phyloP scores from a whole-genome alignment of 2,888 invertebrate genomes.

The Formica aserva region DNA sequence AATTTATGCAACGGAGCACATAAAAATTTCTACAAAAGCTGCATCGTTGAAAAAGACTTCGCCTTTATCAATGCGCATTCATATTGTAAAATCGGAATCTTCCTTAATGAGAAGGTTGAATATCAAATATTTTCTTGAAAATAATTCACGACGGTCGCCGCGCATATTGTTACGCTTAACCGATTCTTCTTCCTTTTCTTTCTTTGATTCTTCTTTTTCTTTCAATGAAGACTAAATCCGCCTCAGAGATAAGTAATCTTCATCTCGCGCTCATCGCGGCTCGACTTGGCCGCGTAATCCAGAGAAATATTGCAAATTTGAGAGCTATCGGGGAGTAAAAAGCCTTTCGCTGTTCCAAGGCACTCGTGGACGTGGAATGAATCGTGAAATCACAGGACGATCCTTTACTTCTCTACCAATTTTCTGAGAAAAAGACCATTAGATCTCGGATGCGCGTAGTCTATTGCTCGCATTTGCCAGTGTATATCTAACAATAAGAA shows the following conservation, averaged over 20 bases:
- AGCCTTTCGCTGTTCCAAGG: conserved; percentile 65
- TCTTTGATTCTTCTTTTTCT: background rate
- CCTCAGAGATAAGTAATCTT: conserved; percentile 44
- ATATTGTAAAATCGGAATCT: background rate
- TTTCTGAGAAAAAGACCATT: conserved; percentile 57
- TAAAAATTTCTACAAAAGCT: background rate
- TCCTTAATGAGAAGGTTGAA: conserved; percentile 25
- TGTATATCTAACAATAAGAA: conserved; percentile 16
- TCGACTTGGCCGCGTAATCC: conserved; percentile 47
- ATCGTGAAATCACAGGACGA: conserved; percentile 58
- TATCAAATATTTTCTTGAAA: conserved; percentile 42
- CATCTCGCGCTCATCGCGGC: conserved; percentile 41
- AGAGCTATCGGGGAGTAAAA: conserved; percentile 56
- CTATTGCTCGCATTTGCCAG: conserved; percentile 26
- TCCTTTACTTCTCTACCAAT: conserved; percentile 56
- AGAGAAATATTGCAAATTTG: conserved; percentile 61
- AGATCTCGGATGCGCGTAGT: conserved; percentile 56
- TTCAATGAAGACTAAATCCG: conserved; percentile 16
- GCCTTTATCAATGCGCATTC: background rate
- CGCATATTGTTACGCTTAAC: conserved; percentile 6
- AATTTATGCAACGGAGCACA: background rate
- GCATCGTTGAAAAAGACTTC: background rate
- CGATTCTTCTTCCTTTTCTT: background rate
- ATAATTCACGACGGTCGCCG: conserved; percentile 5
- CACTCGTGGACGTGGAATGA: conserved; percentile 54